Base-by-base conservation (phyloP, 2,888 invertebrate genomes). In the Bedellia somnulentella region DNA sequence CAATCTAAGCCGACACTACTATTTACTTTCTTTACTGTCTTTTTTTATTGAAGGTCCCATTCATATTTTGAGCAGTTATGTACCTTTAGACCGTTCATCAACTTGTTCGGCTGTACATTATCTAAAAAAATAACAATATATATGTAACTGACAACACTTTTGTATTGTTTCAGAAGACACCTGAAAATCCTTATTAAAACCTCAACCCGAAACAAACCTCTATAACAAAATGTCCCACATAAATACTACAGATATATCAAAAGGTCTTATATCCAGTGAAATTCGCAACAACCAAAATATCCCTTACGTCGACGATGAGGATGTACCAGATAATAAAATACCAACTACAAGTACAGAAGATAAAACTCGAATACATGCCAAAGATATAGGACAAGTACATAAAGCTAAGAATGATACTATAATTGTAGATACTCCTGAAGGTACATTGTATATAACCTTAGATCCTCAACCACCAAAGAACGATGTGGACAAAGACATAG, bases 371-470 rank as follows among this genome's bases (percentile, higher is more conserved):
- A 44, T 70, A 14, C 70, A 71, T 12, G 64, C 61, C 1, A 31
- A 46, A 2, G 70, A 75, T 36, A 40, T 75, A 31, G 68, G 66
- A n/a, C 46, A 56, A 3, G 52, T 70, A 8, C 66, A 62, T 36
- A 41, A 50, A 2, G 63, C 71, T 5, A 57, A 71, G 30, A 68
- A 53, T 38, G 73, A 75, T 41, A 73, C 73, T 1, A 73, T 75
- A 43, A 61, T 73, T 18, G 66, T 75, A 0, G 61, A 71, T 33
- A 75, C 73, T 2, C 71, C 73, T 29, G 73, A 75, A 57, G 73
- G 73, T 8, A 71, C 63, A 4, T 44, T 75, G 2, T 75, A 75
- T 14, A 70, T 75, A 13, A 75, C 73, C 21, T 41, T 75, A 43
- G 68, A 73, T 29, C 67, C 68, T 12, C 67, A 70, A 34, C 46